phyloP scores from a whole-genome alignment of 2,797 vertebrate species.

The Hyperoplus immaculatus region DNA sequence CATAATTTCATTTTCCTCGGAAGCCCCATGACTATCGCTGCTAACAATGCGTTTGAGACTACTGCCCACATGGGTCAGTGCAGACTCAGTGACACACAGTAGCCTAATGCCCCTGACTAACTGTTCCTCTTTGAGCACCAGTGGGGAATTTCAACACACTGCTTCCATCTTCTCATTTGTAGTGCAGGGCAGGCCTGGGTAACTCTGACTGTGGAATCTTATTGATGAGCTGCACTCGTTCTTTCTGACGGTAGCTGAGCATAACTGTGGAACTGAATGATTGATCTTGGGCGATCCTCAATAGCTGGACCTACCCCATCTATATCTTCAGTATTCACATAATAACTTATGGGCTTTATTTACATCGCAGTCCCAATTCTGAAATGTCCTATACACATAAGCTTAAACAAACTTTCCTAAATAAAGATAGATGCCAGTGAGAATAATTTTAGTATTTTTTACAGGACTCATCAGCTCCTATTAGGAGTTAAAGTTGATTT shows the following conservation, averaged over 20 bases:
- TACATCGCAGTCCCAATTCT: neutral
- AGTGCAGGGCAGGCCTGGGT: neutral
- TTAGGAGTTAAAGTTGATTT: conserved; percentile 35
- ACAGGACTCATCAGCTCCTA: conserved; percentile 20
- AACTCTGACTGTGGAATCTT: neutral
- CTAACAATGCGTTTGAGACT: conserved; percentile 34
- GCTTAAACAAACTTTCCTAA: neutral
- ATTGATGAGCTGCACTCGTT: neutral
- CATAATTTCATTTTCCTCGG: conserved; percentile 72
- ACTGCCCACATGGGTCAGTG: conserved; percentile 11
- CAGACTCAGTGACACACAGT: conserved; percentile 28
- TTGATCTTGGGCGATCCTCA: neutral
- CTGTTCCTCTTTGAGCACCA: conserved; percentile 29
- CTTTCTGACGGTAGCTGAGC: neutral
- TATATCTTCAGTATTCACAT: neutral
- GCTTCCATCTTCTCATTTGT: conserved; percentile 7
- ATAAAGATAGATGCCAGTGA: conserved; percentile 8
- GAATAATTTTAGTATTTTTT: conserved; percentile 8
- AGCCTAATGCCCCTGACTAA: conserved; percentile 13
- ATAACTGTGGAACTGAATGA: neutral
- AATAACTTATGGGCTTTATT: neutral
- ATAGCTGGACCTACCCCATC: neutral
- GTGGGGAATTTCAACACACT: conserved; percentile 29
- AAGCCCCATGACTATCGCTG: conserved; percentile 67
- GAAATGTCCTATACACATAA: neutral